Base-by-base conservation (phyloP, 2,797 vertebrate genomes). In the Lates japonicus region DNA sequence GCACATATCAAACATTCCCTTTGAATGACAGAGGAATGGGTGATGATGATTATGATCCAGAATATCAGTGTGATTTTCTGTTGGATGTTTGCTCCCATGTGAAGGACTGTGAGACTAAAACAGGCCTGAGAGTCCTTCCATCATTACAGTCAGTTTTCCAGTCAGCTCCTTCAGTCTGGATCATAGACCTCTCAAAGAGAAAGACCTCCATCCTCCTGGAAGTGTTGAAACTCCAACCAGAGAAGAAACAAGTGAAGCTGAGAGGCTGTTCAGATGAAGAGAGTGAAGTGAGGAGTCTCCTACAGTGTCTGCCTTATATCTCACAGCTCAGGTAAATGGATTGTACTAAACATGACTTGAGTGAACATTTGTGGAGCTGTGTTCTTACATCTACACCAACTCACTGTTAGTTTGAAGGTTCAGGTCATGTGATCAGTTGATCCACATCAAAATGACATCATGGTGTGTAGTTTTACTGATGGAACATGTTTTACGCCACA, bases 181-280 rank as follows among this genome's bases (percentile, higher is more conserved):
- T 0, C 64, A 70, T 82, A 67, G 0, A 86, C n/a, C 82, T 86
- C 33, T 88, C 81, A 78, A 0, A 75, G 73, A 82, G 35, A 82
- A 88, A 88, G 52, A 5, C 57, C 73, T 75, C 73, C 48, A n/a
- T 84, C 64, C 63, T 88, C 55, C 71, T 85, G 63, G 74, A 83
- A 75, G 76, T 84, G 33, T 3, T 89, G 74, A 76, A 76, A 76
- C 73, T 74, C 81, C 58, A 80, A 25, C 3, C 75, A 75, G 22
- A 70, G 73, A 86, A 81, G 78, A 88, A 61, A 73, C n/a, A 17
- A 19, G 73, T 87, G 51, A 0, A 59, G 46, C 70, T 90, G 46
- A 20, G n/a, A n/a, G 84, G 22, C 67, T 82, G 74, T 14, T 70
- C 71, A 66, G 10, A 60, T 37, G 78, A 63, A 72, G 78, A 82